Evolutionary conservation across 2,113 vertebrate species (phyloP).

Genomic region (Micronycteris hirsuta): DNA sequence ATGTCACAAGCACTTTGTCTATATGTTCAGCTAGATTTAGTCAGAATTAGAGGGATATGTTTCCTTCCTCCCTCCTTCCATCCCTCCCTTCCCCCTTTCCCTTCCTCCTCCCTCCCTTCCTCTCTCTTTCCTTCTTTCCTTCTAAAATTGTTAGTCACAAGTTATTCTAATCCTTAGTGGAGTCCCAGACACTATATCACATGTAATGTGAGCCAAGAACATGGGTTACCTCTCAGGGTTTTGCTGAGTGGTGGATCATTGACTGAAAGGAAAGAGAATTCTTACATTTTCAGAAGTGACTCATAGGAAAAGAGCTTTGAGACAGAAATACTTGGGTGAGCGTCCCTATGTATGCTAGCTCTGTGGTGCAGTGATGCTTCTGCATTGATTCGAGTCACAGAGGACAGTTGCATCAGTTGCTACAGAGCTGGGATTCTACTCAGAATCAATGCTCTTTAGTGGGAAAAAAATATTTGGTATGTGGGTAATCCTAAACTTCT

Average conservation of each 20-base stretch:
- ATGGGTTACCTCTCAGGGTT: neutral
- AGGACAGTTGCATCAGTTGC: neutral
- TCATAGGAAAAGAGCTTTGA: neutral
- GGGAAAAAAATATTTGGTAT: neutral
- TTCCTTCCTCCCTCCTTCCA: fast-evolving
- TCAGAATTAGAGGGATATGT: fast-evolving
- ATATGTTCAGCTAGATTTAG: neutral
- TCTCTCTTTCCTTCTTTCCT: neutral
- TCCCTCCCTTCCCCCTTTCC: too few species aligned
- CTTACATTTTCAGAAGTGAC: neutral
- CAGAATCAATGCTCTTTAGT: neutral
- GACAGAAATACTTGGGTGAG: fast-evolving
- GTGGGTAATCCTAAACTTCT: neutral
- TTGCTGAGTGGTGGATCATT: neutral
- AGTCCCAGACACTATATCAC: neutral
- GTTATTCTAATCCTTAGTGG: neutral
- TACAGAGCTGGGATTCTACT: neutral
- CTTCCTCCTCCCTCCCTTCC: neutral
- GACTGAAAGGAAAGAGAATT: neutral
- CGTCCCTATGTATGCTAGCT: fast-evolving
- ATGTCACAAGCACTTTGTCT: neutral
- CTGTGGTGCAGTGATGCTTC: neutral
- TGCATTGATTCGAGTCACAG: neutral
- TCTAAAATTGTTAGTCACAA: neutral
- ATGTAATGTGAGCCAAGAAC: neutral